Evolutionary conservation across 2,888 invertebrate species (phyloP), one percentile per base, ranked within the genome.

Genomic region (Tethea ocularis): DNA sequence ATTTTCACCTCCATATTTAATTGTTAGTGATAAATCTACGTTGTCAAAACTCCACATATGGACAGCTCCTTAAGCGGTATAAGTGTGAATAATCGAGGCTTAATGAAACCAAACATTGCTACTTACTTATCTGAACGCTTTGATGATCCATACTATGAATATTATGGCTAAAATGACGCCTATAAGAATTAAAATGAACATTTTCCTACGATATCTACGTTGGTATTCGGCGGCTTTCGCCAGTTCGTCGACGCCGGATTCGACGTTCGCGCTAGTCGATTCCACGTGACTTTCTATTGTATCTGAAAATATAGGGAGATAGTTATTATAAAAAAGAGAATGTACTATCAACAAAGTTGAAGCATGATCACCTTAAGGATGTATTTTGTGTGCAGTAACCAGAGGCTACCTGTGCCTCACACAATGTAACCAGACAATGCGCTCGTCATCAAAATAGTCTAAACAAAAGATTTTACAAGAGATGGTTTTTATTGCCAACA

Each of bases 221-320:
- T 97, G 96, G 89, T 97, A 96, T 71, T 95, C 94, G 36, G 96
- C 95, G 20, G 98, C 98, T 84, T 97, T 97, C n/a, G 95, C 93
- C 51, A 98, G 86, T 75, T 98, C 96, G 65, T 95, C 95, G 7
- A 95, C 94, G 0, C 97, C 98, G n/a, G 95, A 88, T 81, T 97
- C 97, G 5, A 98, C 97, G 72, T 96, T 94, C 2, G 94, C 94
- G 57, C 95, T 94, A 1, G 96, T 95, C 61, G 94, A 94, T 77
- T 97, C 97, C 76, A 98, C 96, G 87, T 95, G 96, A 73, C 95
- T 95, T 84, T 97, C 97, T 71, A 98, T 97, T 7, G 96, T 95
- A 85, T 97, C 98, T 98, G 88, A 23, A 90, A 91, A 64, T 67
- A n/a, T n/a, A n/a, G n/a, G n/a, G n/a, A n/a, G n/a, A n/a, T n/a